Evolutionary conservation across 64 coral and sea anemone species (phyloP), one percentile per base, ranked within the genome.

Genomic region (Dendrophyllia cribrosa): DNA sequence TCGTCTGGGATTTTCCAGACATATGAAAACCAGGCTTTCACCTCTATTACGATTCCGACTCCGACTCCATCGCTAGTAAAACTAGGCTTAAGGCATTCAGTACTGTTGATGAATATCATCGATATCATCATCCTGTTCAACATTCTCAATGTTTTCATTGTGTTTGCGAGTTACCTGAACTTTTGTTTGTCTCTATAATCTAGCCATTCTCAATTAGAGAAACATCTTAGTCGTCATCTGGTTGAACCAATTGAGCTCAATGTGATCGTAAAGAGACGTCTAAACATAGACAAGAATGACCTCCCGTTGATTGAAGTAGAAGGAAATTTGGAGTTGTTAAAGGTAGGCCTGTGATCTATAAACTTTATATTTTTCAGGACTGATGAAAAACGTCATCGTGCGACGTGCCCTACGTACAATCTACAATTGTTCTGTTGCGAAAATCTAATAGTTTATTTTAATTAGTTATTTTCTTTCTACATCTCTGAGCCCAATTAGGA

Each of bases 171-270:
- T 59, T 10, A 20, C 7, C 0, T 62, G 51, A 26, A 74, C 56
- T 75, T 66, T 7, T 20, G 10, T 49, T 48, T 61, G 5, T 68
- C 86, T 58, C 45, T 83, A 14, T 79, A 73, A 75, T 89, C 21
- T 23, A 97, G 95, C 66, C 78, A 63, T 19, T 94, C 95, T 56
- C 87, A 87, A 68, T 78, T 87, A 16, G 87, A 58, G 3, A 97
- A 87, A 49, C 66, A 81, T 17, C 64, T 88, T 4, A 91, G 73
- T 52, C 74, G 82, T 21, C 76, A 97, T 77, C 79, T 97, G n/a
- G 76, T 97, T 62, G 95, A 97, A 76, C 95, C 95, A 26, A 78
- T 97, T 69, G 86, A 91, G 48, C 67, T 97, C 53, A 92, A 94
- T 74, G 76, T 97, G 9, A 43, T 67, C 11, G 91, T 97, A 23